phyloP scores from a whole-genome alignment of 2,888 invertebrate genomes.

The Leptarthrus brevirostris region DNA sequence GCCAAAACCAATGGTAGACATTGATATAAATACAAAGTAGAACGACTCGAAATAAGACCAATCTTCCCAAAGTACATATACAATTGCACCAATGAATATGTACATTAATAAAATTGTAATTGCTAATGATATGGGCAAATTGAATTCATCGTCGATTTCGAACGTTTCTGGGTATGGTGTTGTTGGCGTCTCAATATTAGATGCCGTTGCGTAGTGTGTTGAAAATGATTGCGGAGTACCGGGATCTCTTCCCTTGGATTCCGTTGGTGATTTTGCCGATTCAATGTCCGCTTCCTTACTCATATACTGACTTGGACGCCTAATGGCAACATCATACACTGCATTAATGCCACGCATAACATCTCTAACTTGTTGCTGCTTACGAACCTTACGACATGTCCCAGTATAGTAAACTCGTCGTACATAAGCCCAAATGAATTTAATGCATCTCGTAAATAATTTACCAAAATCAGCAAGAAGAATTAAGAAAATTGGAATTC shows the following conservation, averaged over 20 bases:
- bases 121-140: conserved; percentile 91
- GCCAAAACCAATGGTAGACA: conserved; percentile 97
- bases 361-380: conserved; percentile 82
- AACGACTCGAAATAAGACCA: conserved; percentile 96
- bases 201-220: conserved; percentile 54
- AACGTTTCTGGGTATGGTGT: conserved; percentile 82
- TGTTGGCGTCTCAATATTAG: conserved; percentile 73
- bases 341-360: conserved; percentile 86
- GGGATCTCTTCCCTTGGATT: conserved; percentile 54
- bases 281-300: conserved; percentile 64
- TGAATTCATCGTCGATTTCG: conserved; percentile 92
- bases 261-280: conserved; percentile 60
- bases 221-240: conserved; percentile 62
- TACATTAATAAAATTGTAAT: conserved; percentile 85
- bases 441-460: conserved; percentile 88
- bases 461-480: conserved; percentile 95
- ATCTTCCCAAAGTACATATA: conserved; percentile 80
- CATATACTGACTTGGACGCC: conserved; percentile 77
- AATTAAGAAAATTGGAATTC: conserved; percentile 95
- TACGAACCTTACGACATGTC: conserved; percentile 81
- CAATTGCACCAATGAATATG: conserved; percentile 85
- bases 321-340: conserved; percentile 82
- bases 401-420: conserved; percentile 87
- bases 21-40: conserved; percentile 96
- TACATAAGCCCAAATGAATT: conserved; percentile 90